These are phyloP conservation scores for Philypnodon macrostomus DNA, from an alignment of 2,797 vertebrate genomes.

Conservation along the genomic window DNA sequence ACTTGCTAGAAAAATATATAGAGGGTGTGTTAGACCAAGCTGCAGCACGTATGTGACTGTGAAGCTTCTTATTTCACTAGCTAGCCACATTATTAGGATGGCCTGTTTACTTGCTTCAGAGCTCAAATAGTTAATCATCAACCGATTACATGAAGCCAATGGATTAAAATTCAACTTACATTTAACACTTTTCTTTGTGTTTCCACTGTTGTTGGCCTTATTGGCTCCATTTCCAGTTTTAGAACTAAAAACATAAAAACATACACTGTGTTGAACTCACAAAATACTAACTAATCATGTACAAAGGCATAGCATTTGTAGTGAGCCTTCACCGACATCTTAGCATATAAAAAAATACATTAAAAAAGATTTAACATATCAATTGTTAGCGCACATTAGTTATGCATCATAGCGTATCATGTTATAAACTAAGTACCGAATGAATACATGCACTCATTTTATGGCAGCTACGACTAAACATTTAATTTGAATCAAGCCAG, in stretches of 20 bases:
- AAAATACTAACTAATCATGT: too few relatives aligned
- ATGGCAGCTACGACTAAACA: neutral
- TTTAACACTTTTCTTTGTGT: slow-evolving; percentile 68
- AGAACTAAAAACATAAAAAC: slow-evolving; percentile 34
- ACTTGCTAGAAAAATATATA: slow-evolving; percentile 50
- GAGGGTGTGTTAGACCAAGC: neutral
- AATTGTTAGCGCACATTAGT: neutral
- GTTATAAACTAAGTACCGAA: neutral
- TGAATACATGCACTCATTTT: neutral
- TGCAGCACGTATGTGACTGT: too few relatives aligned
- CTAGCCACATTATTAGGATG: neutral
- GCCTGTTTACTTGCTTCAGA: neutral
- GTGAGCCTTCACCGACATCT: too few relatives aligned
- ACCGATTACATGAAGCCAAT: too few relatives aligned
- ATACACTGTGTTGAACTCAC: neutral
- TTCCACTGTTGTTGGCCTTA: slow-evolving; percentile 57
- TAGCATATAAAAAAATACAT: too few relatives aligned
- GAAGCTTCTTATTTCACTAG: too few relatives aligned
- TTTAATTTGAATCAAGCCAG: fast-evolving
- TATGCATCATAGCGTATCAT: too few relatives aligned
- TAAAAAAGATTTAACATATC: too few relatives aligned
- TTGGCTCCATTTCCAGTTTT: slow-evolving; percentile 41
- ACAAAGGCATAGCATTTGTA: too few relatives aligned
- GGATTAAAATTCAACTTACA: slow-evolving; percentile 59
- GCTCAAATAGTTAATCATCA: too few relatives aligned